These are phyloP conservation scores for Hirtodrosophila trivittata DNA, from an alignment of 2,888 invertebrate species.

Conservation along the genomic window DNA sequence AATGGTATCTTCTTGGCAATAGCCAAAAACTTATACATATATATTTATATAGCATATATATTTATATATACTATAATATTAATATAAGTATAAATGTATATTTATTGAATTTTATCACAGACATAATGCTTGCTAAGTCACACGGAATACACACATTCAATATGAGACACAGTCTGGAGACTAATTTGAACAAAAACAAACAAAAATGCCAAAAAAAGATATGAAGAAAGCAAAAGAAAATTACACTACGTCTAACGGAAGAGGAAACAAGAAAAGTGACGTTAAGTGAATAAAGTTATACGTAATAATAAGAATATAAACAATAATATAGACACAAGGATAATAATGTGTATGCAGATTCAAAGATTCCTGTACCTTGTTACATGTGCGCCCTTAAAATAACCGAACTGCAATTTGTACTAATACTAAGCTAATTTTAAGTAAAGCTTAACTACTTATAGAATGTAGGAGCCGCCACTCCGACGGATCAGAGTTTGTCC, in stretches of 20 bases:
- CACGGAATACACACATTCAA: slow-evolving; percentile 58
- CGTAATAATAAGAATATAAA: slow-evolving; percentile 31
- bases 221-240: slow-evolving; percentile 28
- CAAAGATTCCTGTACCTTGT: slow-evolving; percentile 72
- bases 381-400: slow-evolving; percentile 34
- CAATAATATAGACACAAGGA: slow-evolving; percentile 36
- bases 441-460: slow-evolving; percentile 27
- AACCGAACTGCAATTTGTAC: slow-evolving; percentile 29
- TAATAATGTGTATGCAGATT: slow-evolving; percentile 55
- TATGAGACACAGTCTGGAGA: slow-evolving; percentile 67
- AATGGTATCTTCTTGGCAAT: slow-evolving; percentile 10
- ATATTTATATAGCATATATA: slow-evolving; percentile 4
- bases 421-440: slow-evolving; percentile 51
- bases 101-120: slow-evolving; percentile 74
- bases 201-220: slow-evolving; percentile 65
- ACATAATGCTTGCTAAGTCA: slow-evolving; percentile 75
- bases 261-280: slow-evolving; percentile 10
- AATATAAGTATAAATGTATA: slow-evolving; percentile 30
- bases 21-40: not conserved
- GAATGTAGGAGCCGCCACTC: slow-evolving; percentile 23
- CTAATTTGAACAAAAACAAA: slow-evolving; percentile 45
- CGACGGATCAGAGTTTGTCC: slow-evolving; percentile 12
- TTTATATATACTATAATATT: slow-evolving; percentile 3
- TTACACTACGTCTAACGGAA: too few relatives aligned
- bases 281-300: slow-evolving; percentile 41